Percentiles rank a stretch among this genome's conserved stretches.
These are phyloP conservation scores for Coenonympha arcania DNA, from an alignment of 2,888 invertebrate genomes.

Conservation along the genomic window DNA sequence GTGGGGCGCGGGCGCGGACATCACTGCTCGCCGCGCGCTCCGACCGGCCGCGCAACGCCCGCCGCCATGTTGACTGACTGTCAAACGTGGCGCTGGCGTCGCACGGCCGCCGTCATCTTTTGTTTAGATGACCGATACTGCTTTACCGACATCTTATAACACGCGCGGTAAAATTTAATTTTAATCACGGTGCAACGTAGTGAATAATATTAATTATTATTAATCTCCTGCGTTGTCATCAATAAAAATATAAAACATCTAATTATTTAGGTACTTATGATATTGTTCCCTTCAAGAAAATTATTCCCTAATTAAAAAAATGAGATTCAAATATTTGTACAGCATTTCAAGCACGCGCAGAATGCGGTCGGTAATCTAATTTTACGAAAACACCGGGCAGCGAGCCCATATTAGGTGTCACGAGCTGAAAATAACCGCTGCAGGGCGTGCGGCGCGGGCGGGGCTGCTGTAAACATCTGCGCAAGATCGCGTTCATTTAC, in stretches of 20 bases:
- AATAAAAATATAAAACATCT: too few species aligned
- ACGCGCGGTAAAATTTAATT: constrained; percentile 45
- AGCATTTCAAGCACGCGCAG: constrained; percentile 8
- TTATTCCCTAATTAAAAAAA: too few species aligned
- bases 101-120: constrained; percentile 54
- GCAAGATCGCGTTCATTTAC: constrained; percentile 9
- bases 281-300: too few species aligned
- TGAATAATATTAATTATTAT: too few species aligned
- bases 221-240: too few species aligned
- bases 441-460: constrained; percentile 23
- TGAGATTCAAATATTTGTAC: background rate
- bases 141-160: constrained; percentile 53
- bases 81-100: constrained; percentile 60
- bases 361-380: constrained; percentile 50
- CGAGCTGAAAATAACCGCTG: constrained; percentile 56
- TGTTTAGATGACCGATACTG: constrained; percentile 45
- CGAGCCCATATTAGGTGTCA: constrained; percentile 71
- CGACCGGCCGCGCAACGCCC: constrained; percentile 65
- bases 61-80: constrained; percentile 76
- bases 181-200: too few species aligned
- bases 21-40: constrained; percentile 63
- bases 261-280: too few species aligned
- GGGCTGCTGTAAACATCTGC: constrained; percentile 13
- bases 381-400: constrained; percentile 61
- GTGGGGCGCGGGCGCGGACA: constrained; percentile 76